phyloP scores from a whole-genome alignment of 1,140 invertebrate species.

The Bombus confusus region DNA sequence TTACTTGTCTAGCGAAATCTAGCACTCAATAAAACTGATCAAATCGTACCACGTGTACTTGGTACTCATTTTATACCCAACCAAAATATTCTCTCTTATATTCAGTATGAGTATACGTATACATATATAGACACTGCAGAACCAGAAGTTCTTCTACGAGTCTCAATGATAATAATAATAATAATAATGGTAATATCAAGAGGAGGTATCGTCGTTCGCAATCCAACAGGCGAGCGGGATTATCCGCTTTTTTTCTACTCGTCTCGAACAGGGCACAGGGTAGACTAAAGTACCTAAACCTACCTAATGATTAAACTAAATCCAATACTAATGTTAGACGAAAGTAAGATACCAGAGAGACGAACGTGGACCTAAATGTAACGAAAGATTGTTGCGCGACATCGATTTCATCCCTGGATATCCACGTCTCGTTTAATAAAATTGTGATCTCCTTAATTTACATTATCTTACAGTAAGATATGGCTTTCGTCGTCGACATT shows the following conservation, averaged over 20 bases:
- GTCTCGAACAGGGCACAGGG: slow-evolving; percentile 71
- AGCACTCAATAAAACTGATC: slow-evolving; percentile 62
- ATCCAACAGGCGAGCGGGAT: slow-evolving; percentile 75
- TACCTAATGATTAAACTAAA: slow-evolving; percentile 77
- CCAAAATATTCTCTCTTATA: slow-evolving; percentile 33
- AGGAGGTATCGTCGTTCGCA: slow-evolving; percentile 69
- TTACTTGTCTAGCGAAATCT: slow-evolving; percentile 69
- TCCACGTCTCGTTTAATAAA: background rate
- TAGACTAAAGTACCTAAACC: slow-evolving; percentile 78
- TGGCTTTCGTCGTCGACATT: background rate
- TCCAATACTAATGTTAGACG: slow-evolving; percentile 70
- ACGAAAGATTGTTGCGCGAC: slow-evolving; percentile 43
- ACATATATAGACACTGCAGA: slow-evolving; percentile 56
- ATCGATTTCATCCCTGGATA: slow-evolving; percentile 30
- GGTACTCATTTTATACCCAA: slow-evolving; percentile 30
- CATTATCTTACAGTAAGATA: background rate
- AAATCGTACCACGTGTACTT: slow-evolving; percentile 56
- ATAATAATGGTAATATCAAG: slow-evolving; percentile 66
- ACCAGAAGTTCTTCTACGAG: slow-evolving; percentile 60
- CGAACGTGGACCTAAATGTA: slow-evolving; percentile 75
- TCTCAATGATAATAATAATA: slow-evolving; percentile 30
- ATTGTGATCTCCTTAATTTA: background rate
- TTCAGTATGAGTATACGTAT: background rate
- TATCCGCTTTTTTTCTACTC: slow-evolving; percentile 72
- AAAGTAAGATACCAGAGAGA: slow-evolving; percentile 75